Base-by-base conservation (phyloP, 2,113 vertebrate genomes). In the Crotalus viridis region DNA sequence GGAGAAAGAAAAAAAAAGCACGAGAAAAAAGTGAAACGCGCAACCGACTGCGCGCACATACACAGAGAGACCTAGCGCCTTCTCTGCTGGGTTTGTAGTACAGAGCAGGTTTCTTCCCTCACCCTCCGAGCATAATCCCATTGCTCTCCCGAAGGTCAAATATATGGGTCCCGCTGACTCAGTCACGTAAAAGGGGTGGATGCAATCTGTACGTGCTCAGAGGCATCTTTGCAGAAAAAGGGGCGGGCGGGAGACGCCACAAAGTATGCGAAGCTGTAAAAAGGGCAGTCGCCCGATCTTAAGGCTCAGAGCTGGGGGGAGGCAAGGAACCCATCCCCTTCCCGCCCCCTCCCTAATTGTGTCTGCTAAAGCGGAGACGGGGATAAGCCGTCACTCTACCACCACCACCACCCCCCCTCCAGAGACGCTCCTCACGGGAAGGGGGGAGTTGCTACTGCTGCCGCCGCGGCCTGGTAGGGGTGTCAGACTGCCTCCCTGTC, bases 401-500 rank as follows among this genome's bases (percentile, higher is more conserved):
- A 26, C 24, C 24, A 1, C 9, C 24, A 4, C 24, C 59, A 10
- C 39, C 39, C 39, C 33, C 59, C 61, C 26, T 69, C 28, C 26
- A 69, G 4, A 51, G 4, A 43, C 33, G n/a, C 55, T 57, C 54
- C 28, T 51, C 48, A 22, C 52, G 86, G 85, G 55, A 52, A 15
- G 33, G 21, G 2, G 3, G 1, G 19, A 46, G 59, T 48, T 6
- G 26, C 57, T 61, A 17, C 89, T 48, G 5, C 52, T 61, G 57
- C 89, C 61, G 5, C 69, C 1, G 2, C 51, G 24, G 28, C 91
- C 22, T 10, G 2, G 3, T 19, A 64, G 54, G 64, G 15, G 69
- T 89, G n/a, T 24, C 88, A 22, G 57, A 89, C 57, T 39, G 24
- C 8, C 55, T 39, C 90, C 94, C 87, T 91, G 69, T 89, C 93